phyloP scores from a whole-genome alignment of 2,113 vertebrate genomes.

The Myanophis thanlyinensis region DNA sequence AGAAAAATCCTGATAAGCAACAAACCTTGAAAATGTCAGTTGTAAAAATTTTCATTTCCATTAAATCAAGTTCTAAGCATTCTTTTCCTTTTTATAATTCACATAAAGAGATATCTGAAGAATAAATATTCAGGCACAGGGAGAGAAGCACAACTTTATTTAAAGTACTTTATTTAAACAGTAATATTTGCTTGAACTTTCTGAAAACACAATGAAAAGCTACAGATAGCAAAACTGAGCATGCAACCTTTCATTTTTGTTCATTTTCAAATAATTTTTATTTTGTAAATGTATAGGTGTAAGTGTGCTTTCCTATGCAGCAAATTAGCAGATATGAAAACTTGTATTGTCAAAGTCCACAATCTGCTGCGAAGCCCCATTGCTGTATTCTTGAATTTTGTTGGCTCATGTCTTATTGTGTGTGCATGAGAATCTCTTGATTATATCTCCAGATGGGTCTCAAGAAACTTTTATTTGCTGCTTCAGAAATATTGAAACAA shows the following conservation, averaged over 20 bases:
- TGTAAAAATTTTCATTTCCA: slow-evolving; percentile 45
- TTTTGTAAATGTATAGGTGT: background rate
- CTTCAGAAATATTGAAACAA: slow-evolving; percentile 9
- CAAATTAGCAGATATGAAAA: slow-evolving; percentile 12
- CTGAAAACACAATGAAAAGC: background rate
- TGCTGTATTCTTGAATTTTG: slow-evolving; percentile 8
- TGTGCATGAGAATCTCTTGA: background rate
- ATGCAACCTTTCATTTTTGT: background rate
- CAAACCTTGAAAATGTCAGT: slow-evolving; percentile 53
- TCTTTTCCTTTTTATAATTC: background rate
- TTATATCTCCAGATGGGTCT: background rate
- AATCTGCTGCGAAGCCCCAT: background rate
- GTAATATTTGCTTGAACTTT: background rate
- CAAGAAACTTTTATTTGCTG: slow-evolving; percentile 21
- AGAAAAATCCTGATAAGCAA: slow-evolving; percentile 53
- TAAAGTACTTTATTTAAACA: background rate
- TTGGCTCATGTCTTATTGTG: background rate
- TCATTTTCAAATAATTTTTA: background rate
- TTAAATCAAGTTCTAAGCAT: slow-evolving; percentile 48
- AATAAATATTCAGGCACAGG: slow-evolving; percentile 8
- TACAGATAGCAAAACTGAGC: slow-evolving; percentile 15
- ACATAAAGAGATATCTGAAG: slow-evolving; percentile 3
- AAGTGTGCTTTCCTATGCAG: background rate
- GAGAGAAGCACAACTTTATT: slow-evolving; percentile 5
- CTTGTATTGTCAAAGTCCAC: background rate